Evolutionary conservation across 2,888 invertebrate species (phyloP), one percentile per base, ranked within the genome.

Genomic region (Norana najaformis): DNA sequence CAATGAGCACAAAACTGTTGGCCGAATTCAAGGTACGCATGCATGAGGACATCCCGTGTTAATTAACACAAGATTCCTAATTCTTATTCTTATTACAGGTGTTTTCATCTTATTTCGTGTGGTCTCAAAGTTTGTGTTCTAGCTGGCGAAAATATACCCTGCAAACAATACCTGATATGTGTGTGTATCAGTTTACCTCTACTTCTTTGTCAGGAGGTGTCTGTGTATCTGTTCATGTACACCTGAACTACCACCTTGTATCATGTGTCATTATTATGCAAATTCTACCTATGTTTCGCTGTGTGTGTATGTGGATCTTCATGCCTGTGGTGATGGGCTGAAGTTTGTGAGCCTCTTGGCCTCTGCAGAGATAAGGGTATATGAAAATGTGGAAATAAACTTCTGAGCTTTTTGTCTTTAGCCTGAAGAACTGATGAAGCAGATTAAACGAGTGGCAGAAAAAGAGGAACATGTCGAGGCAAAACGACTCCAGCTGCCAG

Each of bases 21-120:
- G 91, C 96, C 92, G 97, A 97, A 93, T 97, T 97, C 95, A 97
- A 97, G 95, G 97, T 97, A 85, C 20, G 83, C n/a, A 4, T 83
- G 85, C 34, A n/a, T 83, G 83, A 83, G 16, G 13, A 6, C 34
- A 85, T 85, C 20, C 20, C n/a, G n/a, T n/a, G n/a, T n/a, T n/a
- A n/a, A n/a, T n/a, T n/a, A n/a, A n/a, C n/a, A n/a, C n/a, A n/a
- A 69, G n/a, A 69, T 69, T 69, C n/a, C n/a, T 8, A 69, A n/a
- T n/a, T 69, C 69, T 69, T 69, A 69, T n/a, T 69, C 69, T 69
- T 69, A 1, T 69, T 0, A n/a, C 30, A n/a, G n/a, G 6, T 69
- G n/a, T 69, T 69, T n/a, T 41, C 41, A 8, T 6, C 69, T 69
- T 69, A 4, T 30, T 69, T 13, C n/a, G n/a, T n/a, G 30, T 69